A percentile compares a stretch with the other conserved stretches of the same genome.
Evolutionary conservation across 2,888 invertebrate species (phyloP).

Genomic region (Brachyptera risi): DNA sequence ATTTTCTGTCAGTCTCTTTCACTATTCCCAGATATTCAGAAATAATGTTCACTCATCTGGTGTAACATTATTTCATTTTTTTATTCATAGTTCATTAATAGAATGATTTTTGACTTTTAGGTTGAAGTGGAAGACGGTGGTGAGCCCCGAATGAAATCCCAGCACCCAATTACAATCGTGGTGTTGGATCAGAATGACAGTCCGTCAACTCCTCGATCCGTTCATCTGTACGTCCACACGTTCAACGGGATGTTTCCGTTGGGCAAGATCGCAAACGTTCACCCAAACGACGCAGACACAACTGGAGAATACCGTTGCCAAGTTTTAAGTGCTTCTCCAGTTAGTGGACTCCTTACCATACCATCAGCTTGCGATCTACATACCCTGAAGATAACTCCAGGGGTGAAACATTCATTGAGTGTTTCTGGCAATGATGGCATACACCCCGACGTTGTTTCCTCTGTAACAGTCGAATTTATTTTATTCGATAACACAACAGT

Average conservation of each 20-base stretch:
- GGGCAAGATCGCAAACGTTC: slow-evolving; percentile 86
- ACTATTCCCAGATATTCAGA: too few relatives aligned
- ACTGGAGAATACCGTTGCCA: slow-evolving; percentile 85
- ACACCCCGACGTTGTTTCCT: slow-evolving; percentile 81
- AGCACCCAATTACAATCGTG: slow-evolving; percentile 68
- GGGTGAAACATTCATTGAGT: slow-evolving; percentile 59
- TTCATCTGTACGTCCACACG: slow-evolving; percentile 72
- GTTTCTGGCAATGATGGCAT: slow-evolving; percentile 87
- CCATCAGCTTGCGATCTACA: slow-evolving; percentile 75
- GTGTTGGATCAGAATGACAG: slow-evolving; percentile 88
- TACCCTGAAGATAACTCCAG: slow-evolving; percentile 65
- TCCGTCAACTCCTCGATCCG: slow-evolving; percentile 78
- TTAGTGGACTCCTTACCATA: slow-evolving; percentile 56
- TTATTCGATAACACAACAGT: slow-evolving; percentile 77
- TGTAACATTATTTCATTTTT: too few relatives aligned
- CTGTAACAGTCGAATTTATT: slow-evolving; percentile 76
- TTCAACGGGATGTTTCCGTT: slow-evolving; percentile 60
- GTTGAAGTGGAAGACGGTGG: slow-evolving; percentile 88
- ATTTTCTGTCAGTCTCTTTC: too few relatives aligned
- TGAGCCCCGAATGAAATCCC: slow-evolving; percentile 74
- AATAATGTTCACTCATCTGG: background rate
- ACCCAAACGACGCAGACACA: slow-evolving; percentile 88
- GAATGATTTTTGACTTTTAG: too few relatives aligned
- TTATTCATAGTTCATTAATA: too few relatives aligned
- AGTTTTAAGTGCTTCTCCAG: slow-evolving; percentile 61